These are phyloP conservation scores for Parazoanthus darwini DNA, from an alignment of 92 coral and sea anemone species.

Conservation along the genomic window DNA sequence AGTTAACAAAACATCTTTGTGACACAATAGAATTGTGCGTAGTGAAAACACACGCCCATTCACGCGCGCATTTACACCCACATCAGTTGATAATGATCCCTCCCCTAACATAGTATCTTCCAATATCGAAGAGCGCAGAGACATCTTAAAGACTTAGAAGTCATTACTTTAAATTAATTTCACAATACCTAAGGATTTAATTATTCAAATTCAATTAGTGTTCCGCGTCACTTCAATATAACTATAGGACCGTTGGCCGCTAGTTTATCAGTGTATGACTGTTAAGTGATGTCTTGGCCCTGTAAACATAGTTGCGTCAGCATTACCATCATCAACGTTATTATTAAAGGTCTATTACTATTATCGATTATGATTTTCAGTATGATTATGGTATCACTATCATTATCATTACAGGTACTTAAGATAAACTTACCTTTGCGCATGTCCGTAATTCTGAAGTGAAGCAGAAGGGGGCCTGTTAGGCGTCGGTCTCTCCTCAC, in stretches of 20 bases:
- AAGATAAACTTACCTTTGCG: constrained; percentile 6
- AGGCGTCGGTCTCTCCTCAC: not conserved
- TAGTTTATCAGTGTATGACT: not conserved
- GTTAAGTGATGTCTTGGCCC: not conserved
- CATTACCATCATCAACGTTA: not conserved
- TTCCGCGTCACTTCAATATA: not conserved
- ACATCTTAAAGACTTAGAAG: not conserved
- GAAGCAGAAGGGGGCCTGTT: not conserved
- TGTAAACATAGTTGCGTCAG: not conserved
- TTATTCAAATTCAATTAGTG: not conserved
- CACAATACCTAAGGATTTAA: not conserved
- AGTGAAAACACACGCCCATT: no score
- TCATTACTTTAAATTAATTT: no score
- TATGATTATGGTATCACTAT: not conserved
- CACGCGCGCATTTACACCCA: no score
- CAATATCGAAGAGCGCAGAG: not conserved
- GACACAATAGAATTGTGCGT: no score
- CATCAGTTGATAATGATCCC: no score
- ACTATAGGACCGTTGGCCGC: not conserved
- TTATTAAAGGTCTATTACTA: not conserved
- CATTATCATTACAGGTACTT: not conserved
- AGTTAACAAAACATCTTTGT: no score
- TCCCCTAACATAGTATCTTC: not conserved
- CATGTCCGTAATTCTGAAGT: not conserved
- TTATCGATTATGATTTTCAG: not conserved